Conservation (phyloP, 2,113 vertebrate species). For the Dendrocopos noguchii region DNA sequence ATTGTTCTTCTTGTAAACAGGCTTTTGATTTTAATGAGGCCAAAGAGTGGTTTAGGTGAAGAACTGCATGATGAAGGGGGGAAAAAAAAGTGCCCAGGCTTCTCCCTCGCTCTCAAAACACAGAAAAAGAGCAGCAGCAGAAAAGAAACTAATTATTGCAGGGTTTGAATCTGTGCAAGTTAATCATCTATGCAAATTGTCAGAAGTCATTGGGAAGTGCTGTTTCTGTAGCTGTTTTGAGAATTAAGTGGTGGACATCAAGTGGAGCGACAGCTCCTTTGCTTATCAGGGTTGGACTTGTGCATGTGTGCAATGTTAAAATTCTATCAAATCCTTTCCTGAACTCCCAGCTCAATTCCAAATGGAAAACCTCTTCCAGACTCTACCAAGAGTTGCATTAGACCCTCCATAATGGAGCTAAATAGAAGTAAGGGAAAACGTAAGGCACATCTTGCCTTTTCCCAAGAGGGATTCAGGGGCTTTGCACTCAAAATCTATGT, state of each 20-base stretch:
- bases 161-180: not conserved
- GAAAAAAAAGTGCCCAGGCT: not conserved
- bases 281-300: not conserved
- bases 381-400: not conserved
- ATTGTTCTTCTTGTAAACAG: not conserved
- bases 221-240: not conserved
- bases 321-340: not conserved
- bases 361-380: not conserved
- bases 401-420: not conserved
- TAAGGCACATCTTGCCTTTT: not conserved
- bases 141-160: not conserved
- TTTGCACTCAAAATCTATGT: not conserved
- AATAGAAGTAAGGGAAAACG: not conserved
- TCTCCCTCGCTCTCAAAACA: not conserved
- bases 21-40: not conserved
- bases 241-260: not conserved
- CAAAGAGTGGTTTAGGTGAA: conserved; percentile 10
- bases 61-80: not conserved
- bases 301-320: not conserved
- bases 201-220: not conserved
- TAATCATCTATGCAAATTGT: not conserved
- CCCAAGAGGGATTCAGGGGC: not conserved
- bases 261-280: not conserved
- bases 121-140: not conserved
- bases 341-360: not conserved